Evolutionary conservation across 1,140 invertebrate genomes (phyloP), one percentile per base, ranked within the genome.

Genomic region (Muscidifurax raptorellus): DNA sequence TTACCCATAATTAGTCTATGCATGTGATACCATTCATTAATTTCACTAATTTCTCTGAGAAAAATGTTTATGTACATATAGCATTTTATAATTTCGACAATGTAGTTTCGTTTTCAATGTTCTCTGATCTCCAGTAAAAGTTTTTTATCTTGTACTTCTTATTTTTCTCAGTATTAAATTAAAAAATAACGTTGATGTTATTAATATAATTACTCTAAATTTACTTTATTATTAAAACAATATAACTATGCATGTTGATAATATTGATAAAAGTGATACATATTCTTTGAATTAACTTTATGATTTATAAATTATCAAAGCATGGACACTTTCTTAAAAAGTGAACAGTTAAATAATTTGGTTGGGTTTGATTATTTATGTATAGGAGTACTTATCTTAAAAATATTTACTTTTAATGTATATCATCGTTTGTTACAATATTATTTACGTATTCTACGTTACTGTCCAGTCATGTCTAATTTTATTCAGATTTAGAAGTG

Each of bases 1-100:
- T 80, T 85, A 15, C 67, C 47, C 30, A 85, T 86, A 13, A 72
- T 28, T 32, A 80, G 85, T 52, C 82, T 84, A 18, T 90, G 89
- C 89, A 90, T 90, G 89, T 22, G 77, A 88, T 84, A 67, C 74
- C 52, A 86, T 69, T 76, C 71, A 27, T 77, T 86, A 44, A 71
- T 59, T 82, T 83, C 0, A 71, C 84, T 71, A 15, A 52, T 83
- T 86, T 59, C 64, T 44, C 74, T 82, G 12, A 72, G 18, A 75
- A 84, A 84, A 52, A 59, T 59, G 6, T 36, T 5, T 47, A 52
- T 74, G 71, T 80, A 80, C 36, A 44, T 71, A 47, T 40, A 9
- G 10, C 30, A 7, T 47, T 3, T 13, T 47, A 27, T 28, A 71
- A 52, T 10, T 59, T 47, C 15, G 0, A 2, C 30, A 80, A 71